These are phyloP conservation scores for Zapornia atra DNA, from an alignment of 2,113 vertebrate genomes.

Conservation along the genomic window DNA sequence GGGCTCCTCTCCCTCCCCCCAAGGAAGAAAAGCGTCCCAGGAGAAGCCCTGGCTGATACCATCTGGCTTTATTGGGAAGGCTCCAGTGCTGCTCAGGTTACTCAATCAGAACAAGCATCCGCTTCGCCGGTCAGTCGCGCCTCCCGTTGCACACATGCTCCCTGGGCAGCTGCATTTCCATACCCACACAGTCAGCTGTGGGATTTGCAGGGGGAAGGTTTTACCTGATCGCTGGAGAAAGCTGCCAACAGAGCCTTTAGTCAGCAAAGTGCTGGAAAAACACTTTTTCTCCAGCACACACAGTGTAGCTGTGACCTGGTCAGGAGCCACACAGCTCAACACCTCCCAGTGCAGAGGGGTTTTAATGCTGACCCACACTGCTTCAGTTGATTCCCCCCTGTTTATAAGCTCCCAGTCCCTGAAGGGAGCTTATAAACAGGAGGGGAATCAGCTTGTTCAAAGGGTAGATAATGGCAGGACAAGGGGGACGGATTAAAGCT, in stretches of 20 bases:
- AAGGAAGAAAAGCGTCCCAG: background rate
- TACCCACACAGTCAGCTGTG: background rate
- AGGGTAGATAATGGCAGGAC: too few relatives aligned
- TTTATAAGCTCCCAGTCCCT: too few relatives aligned
- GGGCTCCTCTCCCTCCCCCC: background rate
- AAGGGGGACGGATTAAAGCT: too few relatives aligned
- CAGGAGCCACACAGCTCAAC: background rate
- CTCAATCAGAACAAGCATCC: background rate
- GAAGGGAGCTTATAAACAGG: too few relatives aligned
- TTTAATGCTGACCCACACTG: too few relatives aligned
- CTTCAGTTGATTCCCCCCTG: too few relatives aligned
- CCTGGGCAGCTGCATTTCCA: background rate
- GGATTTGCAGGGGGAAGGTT: background rate
- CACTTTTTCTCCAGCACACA: background rate
- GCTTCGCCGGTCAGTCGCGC: background rate
- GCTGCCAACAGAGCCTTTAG: background rate
- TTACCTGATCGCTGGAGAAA: background rate
- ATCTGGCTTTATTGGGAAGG: background rate
- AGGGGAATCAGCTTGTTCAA: too few relatives aligned
- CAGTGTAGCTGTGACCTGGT: background rate
- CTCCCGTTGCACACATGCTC: background rate
- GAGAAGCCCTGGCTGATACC: background rate
- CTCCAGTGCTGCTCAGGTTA: background rate
- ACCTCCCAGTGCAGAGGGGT: rapidly evolving
- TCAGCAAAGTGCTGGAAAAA: background rate